Evolutionary conservation across 2,113 vertebrate species (phyloP).

Genomic region (Dendropsophus ebraccatus): DNA sequence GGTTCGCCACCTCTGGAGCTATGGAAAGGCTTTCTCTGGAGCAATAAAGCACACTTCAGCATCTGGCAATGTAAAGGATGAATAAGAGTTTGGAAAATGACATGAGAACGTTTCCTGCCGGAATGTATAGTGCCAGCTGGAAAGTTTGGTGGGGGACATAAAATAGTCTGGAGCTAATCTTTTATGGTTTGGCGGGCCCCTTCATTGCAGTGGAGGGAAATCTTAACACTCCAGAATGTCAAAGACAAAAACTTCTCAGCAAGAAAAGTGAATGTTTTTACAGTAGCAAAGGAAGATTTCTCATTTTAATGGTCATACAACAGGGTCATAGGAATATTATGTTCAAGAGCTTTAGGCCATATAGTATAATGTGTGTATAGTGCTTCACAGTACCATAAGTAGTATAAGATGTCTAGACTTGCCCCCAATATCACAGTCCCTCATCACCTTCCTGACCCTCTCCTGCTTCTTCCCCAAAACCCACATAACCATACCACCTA

Average conservation of each 20-base stretch:
- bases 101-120: neutral
- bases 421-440: no score
- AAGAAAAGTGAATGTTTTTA: no score
- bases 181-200: neutral
- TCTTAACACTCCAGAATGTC: no score
- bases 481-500: neutral
- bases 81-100: neutral
- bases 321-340: no score
- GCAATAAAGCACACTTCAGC: neutral
- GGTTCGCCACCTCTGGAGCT: neutral
- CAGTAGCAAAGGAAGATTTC: no score
- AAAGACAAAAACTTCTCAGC: no score
- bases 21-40: neutral
- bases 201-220: neutral
- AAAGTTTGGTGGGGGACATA: neutral
- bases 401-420: no score
- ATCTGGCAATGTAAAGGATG: neutral
- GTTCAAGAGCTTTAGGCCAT: no score
- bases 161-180: neutral
- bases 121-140: neutral
- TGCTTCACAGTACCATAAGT: no score
- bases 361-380: no score
- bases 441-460: neutral
- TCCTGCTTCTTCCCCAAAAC: neutral
- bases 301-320: no score